phyloP scores from a whole-genome alignment of 2,113 vertebrate species.

The Microcebus jonahi region DNA sequence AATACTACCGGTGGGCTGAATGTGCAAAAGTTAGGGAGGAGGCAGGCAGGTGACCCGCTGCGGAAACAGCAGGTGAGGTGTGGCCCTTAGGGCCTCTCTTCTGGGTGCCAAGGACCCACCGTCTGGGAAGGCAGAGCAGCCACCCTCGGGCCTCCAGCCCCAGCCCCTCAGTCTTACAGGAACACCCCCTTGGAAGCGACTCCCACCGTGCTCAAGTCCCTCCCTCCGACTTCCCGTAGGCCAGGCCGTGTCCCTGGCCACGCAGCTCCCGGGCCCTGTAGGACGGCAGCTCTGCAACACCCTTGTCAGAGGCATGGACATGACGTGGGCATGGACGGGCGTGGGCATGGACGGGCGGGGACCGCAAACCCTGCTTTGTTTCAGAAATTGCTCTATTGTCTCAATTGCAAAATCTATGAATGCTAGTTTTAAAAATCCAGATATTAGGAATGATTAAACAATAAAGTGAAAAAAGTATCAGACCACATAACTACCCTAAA shows the following conservation, averaged over 20 bases:
- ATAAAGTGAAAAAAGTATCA: neutral
- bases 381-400: neutral
- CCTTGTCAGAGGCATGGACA: conserved; percentile 75
- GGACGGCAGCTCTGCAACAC: conserved; percentile 85
- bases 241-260: neutral
- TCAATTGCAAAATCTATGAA: neutral
- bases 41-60: neutral
- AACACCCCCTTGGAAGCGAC: rapidly evolving
- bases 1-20: neutral
- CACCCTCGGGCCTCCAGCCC: neutral
- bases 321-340: conserved; percentile 59
- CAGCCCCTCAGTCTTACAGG: neutral
- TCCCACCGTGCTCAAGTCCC: neutral
- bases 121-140: neutral
- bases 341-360: conserved; percentile 49
- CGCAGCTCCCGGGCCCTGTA: conserved; percentile 76
- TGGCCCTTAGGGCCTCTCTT: neutral
- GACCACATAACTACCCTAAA: neutral
- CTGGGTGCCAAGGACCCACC: neutral
- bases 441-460: neutral
- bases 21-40: neutral
- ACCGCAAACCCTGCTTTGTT: neutral
- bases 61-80: neutral
- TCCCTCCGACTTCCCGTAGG: conserved; percentile 73
- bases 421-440: neutral